Conservation (phyloP, 30 jellyfish, hydroid and myxozoan genomes). For the Hydractinia symbiolongicarpus region DNA sequence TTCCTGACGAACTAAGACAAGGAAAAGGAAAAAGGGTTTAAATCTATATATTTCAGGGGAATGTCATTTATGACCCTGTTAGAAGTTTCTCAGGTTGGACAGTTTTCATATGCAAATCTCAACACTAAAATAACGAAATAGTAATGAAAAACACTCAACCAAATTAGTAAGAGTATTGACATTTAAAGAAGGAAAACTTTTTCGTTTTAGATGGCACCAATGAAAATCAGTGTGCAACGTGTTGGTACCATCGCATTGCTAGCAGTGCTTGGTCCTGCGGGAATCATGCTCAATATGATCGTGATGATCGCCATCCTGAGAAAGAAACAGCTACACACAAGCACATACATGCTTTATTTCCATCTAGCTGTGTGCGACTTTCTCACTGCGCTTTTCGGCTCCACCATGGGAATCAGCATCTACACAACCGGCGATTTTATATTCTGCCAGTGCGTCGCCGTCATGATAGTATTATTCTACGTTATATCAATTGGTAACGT, state of each 20-base stretch:
- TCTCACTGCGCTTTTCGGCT: conserved; percentile 39
- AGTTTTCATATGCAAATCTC: no score
- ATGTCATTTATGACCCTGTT: no score
- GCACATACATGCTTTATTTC: conserved; percentile 48
- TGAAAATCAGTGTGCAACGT: conserved; percentile 12
- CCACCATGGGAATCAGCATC: conserved; percentile 33
- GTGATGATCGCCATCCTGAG: conserved; percentile 40
- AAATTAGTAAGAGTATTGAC: not conserved
- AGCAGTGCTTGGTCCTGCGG: conserved; percentile 50
- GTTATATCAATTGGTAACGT: conserved; percentile 45
- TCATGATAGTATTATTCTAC: conserved; percentile 39
- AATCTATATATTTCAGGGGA: no score
- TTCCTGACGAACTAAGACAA: no score
- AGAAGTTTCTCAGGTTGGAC: no score
- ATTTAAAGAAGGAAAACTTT: not conserved
- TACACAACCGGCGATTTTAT: conserved; percentile 35
- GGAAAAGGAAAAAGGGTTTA: no score
- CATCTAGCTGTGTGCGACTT: conserved; percentile 57
- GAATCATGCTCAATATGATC: conserved; percentile 45
- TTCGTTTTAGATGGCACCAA: not conserved
- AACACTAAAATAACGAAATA: no score
- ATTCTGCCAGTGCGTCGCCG: conserved; percentile 36
- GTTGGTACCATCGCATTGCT: conserved; percentile 20
- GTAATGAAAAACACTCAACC: no score
- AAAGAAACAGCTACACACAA: conserved; percentile 25